Conservation (phyloP, 1,140 invertebrate species). For the Listronotus bonariensis region DNA sequence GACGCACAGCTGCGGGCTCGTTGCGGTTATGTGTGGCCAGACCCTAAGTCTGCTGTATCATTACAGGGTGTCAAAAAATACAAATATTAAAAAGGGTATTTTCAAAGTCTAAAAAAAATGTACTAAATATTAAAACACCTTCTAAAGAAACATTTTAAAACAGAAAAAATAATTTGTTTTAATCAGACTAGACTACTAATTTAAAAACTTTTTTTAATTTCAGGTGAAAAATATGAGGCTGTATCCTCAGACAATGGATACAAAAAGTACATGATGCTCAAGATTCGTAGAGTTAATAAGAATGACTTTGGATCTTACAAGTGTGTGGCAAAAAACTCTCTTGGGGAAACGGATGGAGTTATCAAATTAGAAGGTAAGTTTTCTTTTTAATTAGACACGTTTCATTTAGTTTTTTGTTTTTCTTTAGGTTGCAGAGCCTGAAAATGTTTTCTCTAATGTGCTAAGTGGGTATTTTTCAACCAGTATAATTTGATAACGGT, state of each 20-base stretch:
- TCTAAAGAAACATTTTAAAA: too few species aligned
- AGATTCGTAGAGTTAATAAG: conserved; percentile 76
- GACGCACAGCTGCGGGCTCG: too few species aligned
- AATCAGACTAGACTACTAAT: neutral
- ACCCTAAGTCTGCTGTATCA: too few species aligned
- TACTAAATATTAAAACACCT: too few species aligned
- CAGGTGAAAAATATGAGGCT: conserved; percentile 87
- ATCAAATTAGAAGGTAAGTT: conserved; percentile 89
- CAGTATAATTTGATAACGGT: too few species aligned
- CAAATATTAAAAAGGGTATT: too few species aligned
- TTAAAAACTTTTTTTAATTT: conserved; percentile 46
- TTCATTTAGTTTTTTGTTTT: conserved; percentile 16
- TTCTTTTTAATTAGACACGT: conserved; percentile 7
- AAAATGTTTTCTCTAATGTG: too few species aligned
- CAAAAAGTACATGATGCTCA: conserved; percentile 86
- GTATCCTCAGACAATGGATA: conserved; percentile 78
- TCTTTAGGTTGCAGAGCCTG: neutral
- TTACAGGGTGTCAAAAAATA: too few species aligned
- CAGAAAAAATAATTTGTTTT: neutral
- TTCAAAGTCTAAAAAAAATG: too few species aligned
- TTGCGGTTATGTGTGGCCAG: too few species aligned
- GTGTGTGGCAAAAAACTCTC: conserved; percentile 92
- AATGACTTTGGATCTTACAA: conserved; percentile 86
- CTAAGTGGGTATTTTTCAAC: too few species aligned
- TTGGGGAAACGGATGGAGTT: conserved; percentile 89